These are phyloP conservation scores for Hylaeus anthracinus DNA, from an alignment of 1,140 invertebrate genomes.

Conservation along the genomic window DNA sequence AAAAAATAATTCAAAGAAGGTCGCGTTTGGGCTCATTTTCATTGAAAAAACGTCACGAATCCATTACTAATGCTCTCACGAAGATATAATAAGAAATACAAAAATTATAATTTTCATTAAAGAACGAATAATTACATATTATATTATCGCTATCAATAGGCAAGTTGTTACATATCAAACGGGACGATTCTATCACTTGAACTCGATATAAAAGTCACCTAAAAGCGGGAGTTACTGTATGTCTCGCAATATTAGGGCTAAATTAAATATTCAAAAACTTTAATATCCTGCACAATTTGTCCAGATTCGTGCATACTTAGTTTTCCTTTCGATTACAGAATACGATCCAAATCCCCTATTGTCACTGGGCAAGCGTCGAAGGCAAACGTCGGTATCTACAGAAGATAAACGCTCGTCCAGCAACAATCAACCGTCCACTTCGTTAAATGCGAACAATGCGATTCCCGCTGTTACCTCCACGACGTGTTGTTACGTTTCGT, in stretches of 20 bases:
- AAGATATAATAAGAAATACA: too few species aligned
- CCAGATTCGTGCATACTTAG: not conserved
- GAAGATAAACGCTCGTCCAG: constrained; percentile 81
- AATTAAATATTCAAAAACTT: not conserved
- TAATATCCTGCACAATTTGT: not conserved
- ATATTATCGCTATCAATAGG: too few species aligned
- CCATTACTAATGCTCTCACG: too few species aligned
- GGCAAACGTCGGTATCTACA: constrained; percentile 84
- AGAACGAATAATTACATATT: too few species aligned
- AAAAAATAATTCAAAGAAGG: too few species aligned
- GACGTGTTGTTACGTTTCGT: constrained; percentile 39
- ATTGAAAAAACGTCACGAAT: too few species aligned
- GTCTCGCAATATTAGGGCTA: not conserved
- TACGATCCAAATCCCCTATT: constrained; percentile 91
- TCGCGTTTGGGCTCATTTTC: too few species aligned
- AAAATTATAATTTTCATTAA: too few species aligned
- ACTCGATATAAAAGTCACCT: too few species aligned
- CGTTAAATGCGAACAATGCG: constrained; percentile 43
- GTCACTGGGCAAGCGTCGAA: constrained; percentile 87
- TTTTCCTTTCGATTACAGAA: constrained; percentile 79
- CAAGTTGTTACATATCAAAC: too few species aligned
- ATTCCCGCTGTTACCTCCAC: constrained; percentile 27
- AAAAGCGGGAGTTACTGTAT: not conserved
- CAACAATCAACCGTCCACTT: constrained; percentile 49
- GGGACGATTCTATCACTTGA: too few species aligned